phyloP scores from a whole-genome alignment of 2,888 invertebrate species.

The Tiliacea aurago region DNA sequence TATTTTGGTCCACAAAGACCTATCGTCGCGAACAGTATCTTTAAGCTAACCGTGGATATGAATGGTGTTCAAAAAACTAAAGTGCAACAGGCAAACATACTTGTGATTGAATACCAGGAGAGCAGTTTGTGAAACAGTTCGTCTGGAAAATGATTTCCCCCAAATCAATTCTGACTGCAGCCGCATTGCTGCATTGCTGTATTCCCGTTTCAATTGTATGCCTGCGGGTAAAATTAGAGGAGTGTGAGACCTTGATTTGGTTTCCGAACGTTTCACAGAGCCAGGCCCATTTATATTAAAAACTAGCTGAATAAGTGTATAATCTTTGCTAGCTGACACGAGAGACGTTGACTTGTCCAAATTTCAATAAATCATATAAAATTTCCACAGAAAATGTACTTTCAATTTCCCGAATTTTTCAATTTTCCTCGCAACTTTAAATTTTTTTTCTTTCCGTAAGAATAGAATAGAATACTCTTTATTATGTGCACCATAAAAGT shows the following conservation, averaged over 20 bases:
- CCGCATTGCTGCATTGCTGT: constrained; percentile 42
- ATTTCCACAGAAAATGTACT: too few relatives aligned
- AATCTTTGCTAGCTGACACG: too few relatives aligned
- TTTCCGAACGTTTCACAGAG: neutral
- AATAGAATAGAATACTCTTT: too few relatives aligned
- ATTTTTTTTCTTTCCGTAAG: too few relatives aligned
- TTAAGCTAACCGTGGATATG: neutral
- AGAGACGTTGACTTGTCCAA: too few relatives aligned
- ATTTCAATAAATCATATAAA: too few relatives aligned
- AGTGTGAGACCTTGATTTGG: neutral
- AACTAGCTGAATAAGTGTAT: too few relatives aligned
- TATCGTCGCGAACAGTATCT: neutral
- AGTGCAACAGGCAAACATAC: neutral
- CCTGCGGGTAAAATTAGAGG: neutral
- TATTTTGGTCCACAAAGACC: too few relatives aligned
- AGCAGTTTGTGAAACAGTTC: neutral
- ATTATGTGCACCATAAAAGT: too few relatives aligned
- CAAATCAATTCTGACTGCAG: neutral
- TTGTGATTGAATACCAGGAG: too few relatives aligned
- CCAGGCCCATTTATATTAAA: neutral
- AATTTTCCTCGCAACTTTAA: too few relatives aligned
- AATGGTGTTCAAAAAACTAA: neutral
- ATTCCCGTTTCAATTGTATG: constrained; percentile 1
- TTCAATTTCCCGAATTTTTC: too few relatives aligned
- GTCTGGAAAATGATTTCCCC: neutral